Base-by-base conservation (phyloP, 2,888 invertebrate genomes). In the Nyleta sp. region DNA sequence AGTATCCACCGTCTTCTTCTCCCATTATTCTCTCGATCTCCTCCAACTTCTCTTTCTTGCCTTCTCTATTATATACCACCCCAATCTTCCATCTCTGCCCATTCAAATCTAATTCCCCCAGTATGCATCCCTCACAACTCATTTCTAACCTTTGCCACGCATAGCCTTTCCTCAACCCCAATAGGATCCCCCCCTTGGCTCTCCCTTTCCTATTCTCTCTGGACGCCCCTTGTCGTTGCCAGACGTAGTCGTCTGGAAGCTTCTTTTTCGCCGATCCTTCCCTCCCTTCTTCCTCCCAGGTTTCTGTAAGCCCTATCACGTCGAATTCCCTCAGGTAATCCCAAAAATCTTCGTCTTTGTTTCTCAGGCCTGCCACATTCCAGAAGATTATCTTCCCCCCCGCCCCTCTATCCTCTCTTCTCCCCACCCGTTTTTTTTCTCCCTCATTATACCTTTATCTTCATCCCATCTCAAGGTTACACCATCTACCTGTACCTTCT, bases 321-420 rank as follows among this genome's bases (percentile, higher is more conserved):
- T 81, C 77, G 42, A 57, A 80, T 15, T 59, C 35, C 4, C 44
- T 55, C n/a, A 82, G 1, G 31, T 31, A 70, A 0, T 75, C 33
- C 68, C 78, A 78, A n/a, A 80, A 78, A 1, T 79, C 78, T 24
- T 35, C 65, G 11, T 80, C 70, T 11, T 83, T 84, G 0, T 71
- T 74, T 7, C 15, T 18, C 33, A 80, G 0, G 1, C 80, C 80
- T n/a, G 80, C 81, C 13, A 79, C 68, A 24, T 80, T 83, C 72
- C 72, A 81, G 48, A 80, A 80, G 0, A 40, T 28, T 6, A 71
- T 7, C 28, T 57, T 46, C 7, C 8, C 13, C 28, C 10, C 33
- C 33, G 7, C 13, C 17, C 40, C 40, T 40, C 17, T 40, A 40
- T 11, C 2, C 24, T 28, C 28, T 28, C 28, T 11, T 33, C 33